Evolutionary conservation across 2,797 vertebrate species (phyloP).

Genomic region (Channa striata): DNA sequence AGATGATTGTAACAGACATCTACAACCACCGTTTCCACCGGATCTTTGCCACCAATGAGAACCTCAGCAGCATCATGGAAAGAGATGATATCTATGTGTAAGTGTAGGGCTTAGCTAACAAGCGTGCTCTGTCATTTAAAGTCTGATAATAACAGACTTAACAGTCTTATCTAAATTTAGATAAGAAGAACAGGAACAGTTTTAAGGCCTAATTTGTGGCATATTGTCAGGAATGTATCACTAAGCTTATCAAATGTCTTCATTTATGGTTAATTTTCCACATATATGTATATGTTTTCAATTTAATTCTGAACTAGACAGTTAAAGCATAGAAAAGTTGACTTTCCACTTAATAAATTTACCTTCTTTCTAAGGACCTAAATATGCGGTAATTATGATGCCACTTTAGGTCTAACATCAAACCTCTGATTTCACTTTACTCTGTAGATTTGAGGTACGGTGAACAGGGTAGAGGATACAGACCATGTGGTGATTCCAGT

Average conservation of each 20-base stretch:
- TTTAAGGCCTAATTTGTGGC: not conserved
- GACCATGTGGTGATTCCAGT: conserved; percentile 97
- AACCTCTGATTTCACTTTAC: not conserved
- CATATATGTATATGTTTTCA: conserved; percentile 1
- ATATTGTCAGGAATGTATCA: not conserved
- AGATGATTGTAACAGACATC: conserved; percentile 97
- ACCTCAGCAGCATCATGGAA: conserved; percentile 99
- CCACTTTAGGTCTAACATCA: not conserved
- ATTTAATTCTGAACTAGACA: not conserved
- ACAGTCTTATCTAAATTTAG: not conserved
- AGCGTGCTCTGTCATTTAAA: not conserved
- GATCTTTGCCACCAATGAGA: conserved; percentile 97
- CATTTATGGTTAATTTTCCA: not conserved
- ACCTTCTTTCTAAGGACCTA: no score
- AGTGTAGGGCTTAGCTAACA: conserved; percentile 77
- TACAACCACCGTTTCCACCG: conserved; percentile 99
- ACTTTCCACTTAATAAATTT: not conserved
- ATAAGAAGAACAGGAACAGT: not conserved
- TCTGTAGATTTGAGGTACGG: conserved; percentile 91
- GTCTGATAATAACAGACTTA: not conserved
- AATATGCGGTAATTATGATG: not conserved
- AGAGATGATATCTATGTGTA: conserved; percentile 98
- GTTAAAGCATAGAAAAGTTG: not conserved
- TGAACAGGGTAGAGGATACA: conserved; percentile 93
- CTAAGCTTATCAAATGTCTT: not conserved